Conservation (phyloP, 2,797 vertebrate species). For the Australoheros facetus region DNA sequence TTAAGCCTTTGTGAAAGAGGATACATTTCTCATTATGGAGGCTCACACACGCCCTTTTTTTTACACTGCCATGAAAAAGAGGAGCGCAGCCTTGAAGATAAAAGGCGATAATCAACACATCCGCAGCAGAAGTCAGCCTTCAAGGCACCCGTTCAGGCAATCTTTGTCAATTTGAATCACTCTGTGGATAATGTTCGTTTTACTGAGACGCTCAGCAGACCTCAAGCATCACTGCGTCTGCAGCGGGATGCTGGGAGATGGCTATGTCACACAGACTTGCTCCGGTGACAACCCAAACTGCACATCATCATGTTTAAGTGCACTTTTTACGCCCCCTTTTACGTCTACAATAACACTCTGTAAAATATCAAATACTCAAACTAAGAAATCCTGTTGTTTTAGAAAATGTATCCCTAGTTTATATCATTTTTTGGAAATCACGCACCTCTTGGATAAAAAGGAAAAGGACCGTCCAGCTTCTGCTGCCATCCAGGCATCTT, state of each 20-base stretch:
- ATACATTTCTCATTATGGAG: neutral
- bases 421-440: too few relatives aligned
- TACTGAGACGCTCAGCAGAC: slow-evolving; percentile 4
- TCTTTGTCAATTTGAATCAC: neutral
- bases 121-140: slow-evolving; percentile 11
- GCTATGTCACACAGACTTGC: neutral
- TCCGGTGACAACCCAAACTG: neutral
- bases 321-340: neutral
- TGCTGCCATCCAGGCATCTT: too few relatives aligned
- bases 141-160: neutral
- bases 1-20: neutral
- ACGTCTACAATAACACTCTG: neutral
- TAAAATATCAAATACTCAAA: too few relatives aligned
- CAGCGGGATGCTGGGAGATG: neutral
- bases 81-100: slow-evolving; percentile 7
- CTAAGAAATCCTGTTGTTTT: too few relatives aligned
- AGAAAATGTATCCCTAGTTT: too few relatives aligned
- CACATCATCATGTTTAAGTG: neutral
- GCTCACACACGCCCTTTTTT: neutral
- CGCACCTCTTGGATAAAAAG: too few relatives aligned
- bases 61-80: neutral
- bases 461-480: too few relatives aligned
- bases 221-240: neutral
- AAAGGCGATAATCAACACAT: slow-evolving; percentile 23
- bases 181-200: slow-evolving; percentile 1